Evolutionary conservation across 2,797 vertebrate genomes (phyloP), one percentile per base, ranked within the genome.

Genomic region (Danio tinwini): DNA sequence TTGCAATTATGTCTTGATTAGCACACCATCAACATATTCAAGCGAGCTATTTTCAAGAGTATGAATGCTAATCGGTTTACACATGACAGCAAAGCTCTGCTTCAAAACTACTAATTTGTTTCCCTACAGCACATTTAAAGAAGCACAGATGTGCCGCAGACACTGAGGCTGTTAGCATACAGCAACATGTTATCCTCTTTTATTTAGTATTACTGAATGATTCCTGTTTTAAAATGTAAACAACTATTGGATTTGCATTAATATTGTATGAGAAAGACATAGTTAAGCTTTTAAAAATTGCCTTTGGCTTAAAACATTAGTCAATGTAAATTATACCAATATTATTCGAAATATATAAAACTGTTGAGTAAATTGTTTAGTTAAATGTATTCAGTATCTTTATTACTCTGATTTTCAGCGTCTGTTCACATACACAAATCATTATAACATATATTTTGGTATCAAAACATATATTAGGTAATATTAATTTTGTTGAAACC

Each of bases 1-100:
- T 7, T 49, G 44, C 52, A 68, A 77, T 67, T 59, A 58, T 7
- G 19, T 59, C 13, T 47, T 59, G 55, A 78, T 69, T 49, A 69
- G 44, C 21, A 58, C 64, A 52, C 16, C 62, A 56, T 78, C 50
- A 56, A 47, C 14, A 56, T 47, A 67, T 76, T 53, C 29, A 13
- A 67, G n/a, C 14, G 2, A 56, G 17, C 21, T 39, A 13, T 42
- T 44, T 76, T 55, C 4, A 55, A 68, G 16, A 56, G 21, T 37
- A 58, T 58, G 16, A 14, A 50, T 65, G 75, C 37, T 63, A 37
- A 49, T 74, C 2, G 2, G 19, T 49, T 59, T 61, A 61, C 12
- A 72, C 5, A 21, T 19, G 53, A 44, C 39, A 71, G 37, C 14
- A 71, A 53, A 53, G 45, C 64, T 67, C 47, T 52, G 47, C 49